These are phyloP conservation scores for Tridacna gigas DNA, from an alignment of 2,888 invertebrate species.

Conservation along the genomic window DNA sequence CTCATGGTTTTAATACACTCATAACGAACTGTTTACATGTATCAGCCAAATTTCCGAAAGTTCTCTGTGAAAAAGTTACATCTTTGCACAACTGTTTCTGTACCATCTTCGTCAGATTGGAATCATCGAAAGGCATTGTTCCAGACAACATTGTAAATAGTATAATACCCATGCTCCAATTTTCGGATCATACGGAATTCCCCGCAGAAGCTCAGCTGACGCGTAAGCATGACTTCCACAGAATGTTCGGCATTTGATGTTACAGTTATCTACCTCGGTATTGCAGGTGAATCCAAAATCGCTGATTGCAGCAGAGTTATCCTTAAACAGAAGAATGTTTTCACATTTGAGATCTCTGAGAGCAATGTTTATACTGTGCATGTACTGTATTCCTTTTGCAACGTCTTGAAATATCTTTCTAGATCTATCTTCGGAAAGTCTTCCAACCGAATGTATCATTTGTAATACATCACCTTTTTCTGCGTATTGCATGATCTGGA, in stretches of 20 bases:
- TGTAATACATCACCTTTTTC: conserved; percentile 92
- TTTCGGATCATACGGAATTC: conserved; percentile 85
- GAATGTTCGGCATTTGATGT: conserved; percentile 92
- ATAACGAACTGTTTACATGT: conserved; percentile 89
- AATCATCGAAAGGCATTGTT: conserved; percentile 92
- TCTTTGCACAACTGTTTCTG: conserved; percentile 88
- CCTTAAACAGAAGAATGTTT: conserved; percentile 87
- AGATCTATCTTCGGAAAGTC: conserved; percentile 70
- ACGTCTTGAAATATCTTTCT: conserved; percentile 88
- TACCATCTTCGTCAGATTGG: conserved; percentile 90
- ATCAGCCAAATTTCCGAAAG: conserved; percentile 86
- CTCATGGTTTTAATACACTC: conserved; percentile 93
- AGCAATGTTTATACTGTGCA: conserved; percentile 90
- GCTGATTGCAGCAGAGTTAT: conserved; percentile 87
- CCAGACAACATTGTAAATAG: conserved; percentile 93
- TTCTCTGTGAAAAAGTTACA: conserved; percentile 85
- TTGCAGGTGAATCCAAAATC: conserved; percentile 95
- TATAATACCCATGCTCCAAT: conserved; percentile 91
- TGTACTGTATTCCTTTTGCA: conserved; percentile 90
- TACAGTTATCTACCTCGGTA: conserved; percentile 84
- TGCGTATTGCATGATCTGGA: conserved; percentile 92
- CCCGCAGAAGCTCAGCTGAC: conserved; percentile 93
- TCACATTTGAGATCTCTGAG: conserved; percentile 94
- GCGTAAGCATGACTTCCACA: conserved; percentile 94
- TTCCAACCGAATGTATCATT: conserved; percentile 86